Evolutionary conservation across 2,888 invertebrate species (phyloP).

Genomic region (Pristionchus maxplancki): DNA sequence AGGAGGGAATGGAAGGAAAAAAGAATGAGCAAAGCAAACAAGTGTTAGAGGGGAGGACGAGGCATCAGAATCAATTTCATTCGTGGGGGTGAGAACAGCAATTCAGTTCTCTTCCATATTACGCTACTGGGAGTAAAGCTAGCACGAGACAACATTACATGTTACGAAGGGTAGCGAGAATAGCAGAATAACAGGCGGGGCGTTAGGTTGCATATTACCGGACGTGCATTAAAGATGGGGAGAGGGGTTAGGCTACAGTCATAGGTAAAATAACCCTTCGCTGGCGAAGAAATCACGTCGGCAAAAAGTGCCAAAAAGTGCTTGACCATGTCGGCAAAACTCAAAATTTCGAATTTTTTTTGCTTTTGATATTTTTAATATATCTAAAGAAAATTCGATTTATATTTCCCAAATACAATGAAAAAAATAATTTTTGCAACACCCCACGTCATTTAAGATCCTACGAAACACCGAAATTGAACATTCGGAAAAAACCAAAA

Average conservation of each 20-base stretch:
- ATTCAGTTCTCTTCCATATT: conserved; percentile 5
- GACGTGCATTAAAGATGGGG: not conserved
- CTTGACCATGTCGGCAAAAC: too few relatives aligned
- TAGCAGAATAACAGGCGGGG: not conserved
- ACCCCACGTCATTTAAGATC: too few relatives aligned
- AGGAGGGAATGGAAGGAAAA: not conserved
- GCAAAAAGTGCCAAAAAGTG: too few relatives aligned
- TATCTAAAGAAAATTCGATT: too few relatives aligned
- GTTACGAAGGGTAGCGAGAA: not conserved
- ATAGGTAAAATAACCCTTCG: too few relatives aligned
- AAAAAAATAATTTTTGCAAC: too few relatives aligned
- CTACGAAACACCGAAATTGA: too few relatives aligned
- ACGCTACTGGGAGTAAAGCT: not conserved
- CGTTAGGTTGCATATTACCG: not conserved
- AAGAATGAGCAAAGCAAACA: conserved; percentile 13
- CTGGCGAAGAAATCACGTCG: too few relatives aligned
- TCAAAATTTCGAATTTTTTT: too few relatives aligned
- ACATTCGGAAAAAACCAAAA: too few relatives aligned
- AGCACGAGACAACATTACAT: not conserved
- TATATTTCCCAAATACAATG: too few relatives aligned
- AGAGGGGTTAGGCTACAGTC: not conserved
- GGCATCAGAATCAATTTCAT: not conserved
- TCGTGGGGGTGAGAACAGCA: not conserved
- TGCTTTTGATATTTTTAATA: too few relatives aligned
- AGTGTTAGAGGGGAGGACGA: not conserved